These are phyloP conservation scores for Muscina levida DNA, from an alignment of 2,888 invertebrate genomes.

Conservation along the genomic window DNA sequence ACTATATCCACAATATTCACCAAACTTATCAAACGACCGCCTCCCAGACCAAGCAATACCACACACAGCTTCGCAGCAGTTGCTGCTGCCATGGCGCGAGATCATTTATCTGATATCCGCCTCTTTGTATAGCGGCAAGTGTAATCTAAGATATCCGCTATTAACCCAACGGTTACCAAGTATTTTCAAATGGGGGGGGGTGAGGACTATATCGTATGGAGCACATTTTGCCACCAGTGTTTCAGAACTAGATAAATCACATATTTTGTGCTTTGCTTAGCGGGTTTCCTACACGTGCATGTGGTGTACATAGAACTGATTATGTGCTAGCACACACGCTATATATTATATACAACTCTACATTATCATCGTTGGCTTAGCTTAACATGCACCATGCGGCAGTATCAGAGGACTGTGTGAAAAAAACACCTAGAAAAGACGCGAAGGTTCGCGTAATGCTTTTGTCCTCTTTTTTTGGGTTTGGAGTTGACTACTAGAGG, in stretches of 20 bases:
- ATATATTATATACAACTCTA: neutral
- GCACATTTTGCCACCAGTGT: constrained; percentile 7
- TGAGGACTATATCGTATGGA: too few species aligned
- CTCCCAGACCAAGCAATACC: too few species aligned
- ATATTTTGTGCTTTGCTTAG: constrained; percentile 27
- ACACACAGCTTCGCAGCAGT: too few species aligned
- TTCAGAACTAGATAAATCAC: constrained; percentile 33
- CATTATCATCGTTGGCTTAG: neutral
- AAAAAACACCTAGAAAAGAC: too few species aligned
- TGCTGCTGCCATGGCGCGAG: neutral
- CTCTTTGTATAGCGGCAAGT: neutral
- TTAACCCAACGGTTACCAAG: neutral
- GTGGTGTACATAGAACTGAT: neutral
- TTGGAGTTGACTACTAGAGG: neutral
- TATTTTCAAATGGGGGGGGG: too few species aligned
- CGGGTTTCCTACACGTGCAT: neutral
- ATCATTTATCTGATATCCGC: neutral
- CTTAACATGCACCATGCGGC: too few species aligned
- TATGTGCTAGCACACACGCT: neutral
- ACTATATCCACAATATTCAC: too few species aligned
- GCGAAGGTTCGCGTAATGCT: neutral
- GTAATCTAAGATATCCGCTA: constrained; percentile 5
- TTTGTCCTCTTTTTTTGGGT: neutral
- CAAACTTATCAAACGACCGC: too few species aligned
- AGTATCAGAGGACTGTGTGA: too few species aligned